Conservation (phyloP, 2,888 invertebrate species). For the Lissonota sp. region DNA sequence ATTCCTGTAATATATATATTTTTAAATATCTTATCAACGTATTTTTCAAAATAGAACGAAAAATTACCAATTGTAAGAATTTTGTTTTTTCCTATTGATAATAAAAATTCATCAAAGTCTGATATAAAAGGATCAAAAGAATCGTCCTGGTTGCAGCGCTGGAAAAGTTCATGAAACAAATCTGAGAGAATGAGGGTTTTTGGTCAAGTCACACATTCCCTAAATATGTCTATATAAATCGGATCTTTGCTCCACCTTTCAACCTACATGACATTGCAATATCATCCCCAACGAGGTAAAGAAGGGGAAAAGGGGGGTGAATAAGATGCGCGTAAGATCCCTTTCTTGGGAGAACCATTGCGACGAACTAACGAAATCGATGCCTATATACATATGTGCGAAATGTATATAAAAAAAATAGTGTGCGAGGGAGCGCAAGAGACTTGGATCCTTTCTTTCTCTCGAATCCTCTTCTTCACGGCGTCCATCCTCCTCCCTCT, state of each 20-base stretch:
- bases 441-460: slow-evolving; percentile 55
- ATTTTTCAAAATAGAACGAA: too few species aligned
- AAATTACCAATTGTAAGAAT: too few species aligned
- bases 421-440: slow-evolving; percentile 36
- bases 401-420: slow-evolving; percentile 39
- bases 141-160: too few species aligned
- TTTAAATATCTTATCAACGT: too few species aligned
- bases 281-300: slow-evolving; percentile 14
- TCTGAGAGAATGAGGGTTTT: too few species aligned
- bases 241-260: slow-evolving; percentile 31
- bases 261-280: slow-evolving; percentile 21
- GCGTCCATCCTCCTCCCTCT: slow-evolving; percentile 27
- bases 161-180: too few species aligned
- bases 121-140: too few species aligned
- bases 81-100: too few species aligned
- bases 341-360: slow-evolving; percentile 24
- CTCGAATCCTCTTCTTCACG: slow-evolving; percentile 1
- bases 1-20: too few species aligned
- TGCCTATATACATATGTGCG: slow-evolving; percentile 9
- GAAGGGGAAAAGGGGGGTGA: slow-evolving; percentile 21
- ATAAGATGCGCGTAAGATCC: slow-evolving; percentile 58
- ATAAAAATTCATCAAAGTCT: too few species aligned
- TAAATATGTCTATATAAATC: slow-evolving; percentile 24
- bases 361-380: slow-evolving; percentile 16
- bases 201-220: too few species aligned